Percentiles rank a stretch among this genome's conserved stretches.
Evolutionary conservation across 2,113 vertebrate species (phyloP).

Genomic region (Pristiophorus japonicus): DNA sequence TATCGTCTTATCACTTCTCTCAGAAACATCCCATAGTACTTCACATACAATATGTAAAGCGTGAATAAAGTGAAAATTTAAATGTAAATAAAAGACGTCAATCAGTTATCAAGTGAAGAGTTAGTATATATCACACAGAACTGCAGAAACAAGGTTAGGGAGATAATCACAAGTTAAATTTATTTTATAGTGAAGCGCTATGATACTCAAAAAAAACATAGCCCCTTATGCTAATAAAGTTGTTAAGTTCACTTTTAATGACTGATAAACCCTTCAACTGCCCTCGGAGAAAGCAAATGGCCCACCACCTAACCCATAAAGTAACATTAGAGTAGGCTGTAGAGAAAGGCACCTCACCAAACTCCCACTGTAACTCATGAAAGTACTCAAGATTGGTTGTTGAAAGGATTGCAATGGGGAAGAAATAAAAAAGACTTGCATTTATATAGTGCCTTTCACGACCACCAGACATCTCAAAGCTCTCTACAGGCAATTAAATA

Average conservation of each 20-base stretch:
- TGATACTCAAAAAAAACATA: not conserved
- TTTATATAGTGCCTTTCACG: too few relatives aligned
- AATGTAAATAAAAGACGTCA: not conserved
- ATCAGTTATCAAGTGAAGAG: not conserved
- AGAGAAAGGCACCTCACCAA: not conserved
- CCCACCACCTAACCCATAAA: not conserved
- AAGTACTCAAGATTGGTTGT: not conserved
- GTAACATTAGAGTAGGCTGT: not conserved
- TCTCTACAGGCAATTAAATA: too few relatives aligned
- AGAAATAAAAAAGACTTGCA: too few relatives aligned
- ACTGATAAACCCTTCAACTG: not conserved
- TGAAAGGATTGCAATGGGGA: not conserved
- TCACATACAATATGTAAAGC: not conserved
- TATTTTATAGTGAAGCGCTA: not conserved
- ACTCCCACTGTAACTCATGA: not conserved
- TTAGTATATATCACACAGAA: not conserved
- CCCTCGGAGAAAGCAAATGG: not conserved
- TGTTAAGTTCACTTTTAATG: not conserved
- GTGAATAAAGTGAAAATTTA: not conserved
- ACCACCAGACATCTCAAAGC: too few relatives aligned
- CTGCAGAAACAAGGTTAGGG: not conserved
- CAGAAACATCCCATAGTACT: not conserved
- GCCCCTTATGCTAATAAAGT: not conserved
- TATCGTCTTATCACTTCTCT: not conserved
- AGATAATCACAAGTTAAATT: not conserved